Conservation (phyloP, 2,797 vertebrate genomes). For the Taenioides sp. region DNA sequence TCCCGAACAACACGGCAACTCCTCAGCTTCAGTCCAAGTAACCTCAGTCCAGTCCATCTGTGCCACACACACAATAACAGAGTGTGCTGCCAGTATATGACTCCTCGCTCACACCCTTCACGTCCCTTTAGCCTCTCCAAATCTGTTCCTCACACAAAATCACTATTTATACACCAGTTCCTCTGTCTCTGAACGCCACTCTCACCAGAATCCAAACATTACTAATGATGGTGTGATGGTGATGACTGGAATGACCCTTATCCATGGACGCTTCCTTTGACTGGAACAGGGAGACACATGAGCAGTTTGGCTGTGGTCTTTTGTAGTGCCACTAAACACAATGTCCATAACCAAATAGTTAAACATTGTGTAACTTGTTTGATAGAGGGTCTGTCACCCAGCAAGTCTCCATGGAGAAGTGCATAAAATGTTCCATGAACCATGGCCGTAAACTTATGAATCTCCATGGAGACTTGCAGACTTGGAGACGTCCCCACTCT, state of each 20-base stretch:
- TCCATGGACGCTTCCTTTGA: constrained; percentile 10
- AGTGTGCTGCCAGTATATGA: constrained; percentile 69
- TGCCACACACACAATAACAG: constrained; percentile 46
- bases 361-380: too few relatives aligned
- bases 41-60: constrained; percentile 72
- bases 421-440: too few relatives aligned
- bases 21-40: constrained; percentile 67
- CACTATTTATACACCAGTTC: constrained; percentile 51
- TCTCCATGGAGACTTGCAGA: too few relatives aligned
- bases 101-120: constrained; percentile 67
- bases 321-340: neutral
- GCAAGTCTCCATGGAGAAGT: too few relatives aligned
- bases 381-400: too few relatives aligned
- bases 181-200: neutral
- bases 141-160: constrained; percentile 66
- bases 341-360: neutral
- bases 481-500: too few relatives aligned
- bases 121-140: constrained; percentile 66
- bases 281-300: constrained; percentile 4
- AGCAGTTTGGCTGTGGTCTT: neutral
- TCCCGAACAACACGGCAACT: constrained; percentile 47
- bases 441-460: too few relatives aligned
- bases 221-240: constrained; percentile 14
- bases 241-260: constrained; percentile 8
- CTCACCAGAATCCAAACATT: constrained; percentile 14